A percentile compares a stretch with the other conserved stretches of the same genome.
These are phyloP conservation scores for Formica selysi DNA, from an alignment of 1,140 invertebrate species.

Conservation along the genomic window DNA sequence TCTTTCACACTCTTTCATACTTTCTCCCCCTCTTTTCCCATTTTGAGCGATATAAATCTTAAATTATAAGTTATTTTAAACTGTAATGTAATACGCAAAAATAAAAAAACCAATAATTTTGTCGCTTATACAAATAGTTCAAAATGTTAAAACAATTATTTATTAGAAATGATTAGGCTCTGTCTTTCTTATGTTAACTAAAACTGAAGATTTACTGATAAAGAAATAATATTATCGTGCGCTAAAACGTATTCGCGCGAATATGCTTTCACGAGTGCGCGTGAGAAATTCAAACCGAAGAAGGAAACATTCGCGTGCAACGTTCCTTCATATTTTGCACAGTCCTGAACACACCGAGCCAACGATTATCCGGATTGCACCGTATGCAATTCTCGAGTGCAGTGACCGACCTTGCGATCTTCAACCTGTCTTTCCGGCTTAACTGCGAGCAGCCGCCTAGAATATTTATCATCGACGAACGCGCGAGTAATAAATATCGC, in stretches of 20 bases:
- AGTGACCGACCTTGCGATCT: constrained; percentile 79
- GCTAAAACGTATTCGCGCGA: constrained; percentile 3
- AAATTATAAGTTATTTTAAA: neutral
- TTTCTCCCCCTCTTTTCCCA: neutral
- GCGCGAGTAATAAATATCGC: constrained; percentile 17
- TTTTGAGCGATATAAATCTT: neutral
- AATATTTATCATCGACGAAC: constrained; percentile 70
- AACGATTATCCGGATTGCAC: constrained; percentile 67
- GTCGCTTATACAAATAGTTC: neutral
- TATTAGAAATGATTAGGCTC: neutral
- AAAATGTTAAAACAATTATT: neutral
- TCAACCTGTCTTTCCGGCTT: constrained; percentile 74
- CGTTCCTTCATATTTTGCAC: constrained; percentile 37
- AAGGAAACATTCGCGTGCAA: constrained; percentile 61
- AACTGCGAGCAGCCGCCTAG: constrained; percentile 42
- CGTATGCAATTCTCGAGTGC: constrained; percentile 66
- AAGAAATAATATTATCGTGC: neutral
- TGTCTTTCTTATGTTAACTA: neutral
- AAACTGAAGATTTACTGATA: neutral
- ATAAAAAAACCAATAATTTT: neutral
- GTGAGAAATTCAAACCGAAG: constrained; percentile 41
- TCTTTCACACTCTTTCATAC: neutral
- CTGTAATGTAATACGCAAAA: neutral
- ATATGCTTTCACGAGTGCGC: neutral
- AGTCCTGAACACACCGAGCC: constrained; percentile 45